These are phyloP conservation scores for Pao palembangensis DNA, from an alignment of 2,113 vertebrate genomes.

Conservation along the genomic window DNA sequence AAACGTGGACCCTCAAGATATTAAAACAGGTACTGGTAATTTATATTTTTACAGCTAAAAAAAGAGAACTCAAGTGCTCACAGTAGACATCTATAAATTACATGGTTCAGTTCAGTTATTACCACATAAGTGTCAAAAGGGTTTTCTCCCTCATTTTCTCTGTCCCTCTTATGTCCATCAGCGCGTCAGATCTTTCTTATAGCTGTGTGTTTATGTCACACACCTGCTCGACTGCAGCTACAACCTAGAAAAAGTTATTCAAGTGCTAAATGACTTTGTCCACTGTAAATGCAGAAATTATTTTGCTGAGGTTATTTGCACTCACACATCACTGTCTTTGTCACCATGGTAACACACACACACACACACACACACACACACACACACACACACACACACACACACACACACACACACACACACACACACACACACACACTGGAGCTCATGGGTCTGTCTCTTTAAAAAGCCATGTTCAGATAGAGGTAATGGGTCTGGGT, in stretches of 20 bases:
- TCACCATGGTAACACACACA: constrained; percentile 3
- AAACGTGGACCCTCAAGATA: not conserved
- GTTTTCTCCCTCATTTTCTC: not conserved
- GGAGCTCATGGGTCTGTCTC: constrained; percentile 33
- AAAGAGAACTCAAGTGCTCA: not conserved
- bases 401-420: not conserved
- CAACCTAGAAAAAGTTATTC: not conserved
- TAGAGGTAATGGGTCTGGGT: constrained; percentile 70
- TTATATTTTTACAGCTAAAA: too few species aligned
- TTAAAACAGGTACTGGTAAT: not conserved
- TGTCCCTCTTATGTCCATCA: not conserved
- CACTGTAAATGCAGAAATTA: constrained; percentile 4
- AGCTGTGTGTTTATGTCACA: constrained; percentile 1
- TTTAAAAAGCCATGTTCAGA: constrained; percentile 54
- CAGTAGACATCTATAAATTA: constrained; percentile 21
- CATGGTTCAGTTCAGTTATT: constrained; percentile 21
- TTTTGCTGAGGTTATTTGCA: not conserved
- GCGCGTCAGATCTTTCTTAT: not conserved
- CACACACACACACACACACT: constrained; percentile 5
- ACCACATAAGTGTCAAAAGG: constrained; percentile 11
- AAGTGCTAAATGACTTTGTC: constrained; percentile 8
- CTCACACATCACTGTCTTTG: constrained; percentile 3
- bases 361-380: constrained; percentile 1
- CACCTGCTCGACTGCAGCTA: constrained; percentile 18
- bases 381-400: constrained; percentile 2